Percentiles rank a stretch among this genome's conserved stretches.
Conservation (phyloP, 2,797 vertebrate genomes). For the Sebastes elongatus region DNA sequence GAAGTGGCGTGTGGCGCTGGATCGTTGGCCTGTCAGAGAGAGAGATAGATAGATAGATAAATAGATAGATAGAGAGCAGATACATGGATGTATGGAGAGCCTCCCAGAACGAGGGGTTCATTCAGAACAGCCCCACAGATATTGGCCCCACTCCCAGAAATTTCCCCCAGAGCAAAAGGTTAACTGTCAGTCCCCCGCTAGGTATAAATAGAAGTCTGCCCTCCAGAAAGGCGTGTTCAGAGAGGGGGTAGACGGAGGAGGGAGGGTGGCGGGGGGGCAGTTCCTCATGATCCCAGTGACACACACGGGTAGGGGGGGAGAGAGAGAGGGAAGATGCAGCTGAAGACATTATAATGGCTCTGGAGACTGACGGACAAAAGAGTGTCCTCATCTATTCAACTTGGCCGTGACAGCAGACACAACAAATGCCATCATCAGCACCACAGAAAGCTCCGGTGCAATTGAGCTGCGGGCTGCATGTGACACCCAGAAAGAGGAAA, state of each 20-base stretch:
- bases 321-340: constrained; percentile 45
- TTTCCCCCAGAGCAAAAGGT: constrained; percentile 82
- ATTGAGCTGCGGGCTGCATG: constrained; percentile 33
- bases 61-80: constrained; percentile 24
- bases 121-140: constrained; percentile 63
- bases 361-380: constrained; percentile 76
- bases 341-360: constrained; percentile 65
- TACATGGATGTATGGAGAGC: constrained; percentile 45
- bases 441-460: constrained; percentile 50
- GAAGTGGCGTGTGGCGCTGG: constrained; percentile 70
- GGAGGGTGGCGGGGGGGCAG: constrained; percentile 38
- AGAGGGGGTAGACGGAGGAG: constrained; percentile 57
- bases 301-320: constrained; percentile 37
- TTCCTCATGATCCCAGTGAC: constrained; percentile 70
- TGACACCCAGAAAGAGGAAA: constrained; percentile 13
- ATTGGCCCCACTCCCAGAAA: constrained; percentile 80
- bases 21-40: constrained; percentile 46
- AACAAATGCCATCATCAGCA: constrained; percentile 57
- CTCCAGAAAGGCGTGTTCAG: constrained; percentile 77
- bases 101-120: constrained; percentile 60
- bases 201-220: constrained; percentile 82
- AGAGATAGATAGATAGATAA: constrained; percentile 3
- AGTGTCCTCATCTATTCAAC: constrained; percentile 69
- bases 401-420: constrained; percentile 67
- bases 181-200: constrained; percentile 84